A percentile compares a stretch with the other conserved stretches of the same genome.
These are phyloP conservation scores for Rotaria sp. DNA, from an alignment of 2,888 invertebrate genomes.

Conservation along the genomic window DNA sequence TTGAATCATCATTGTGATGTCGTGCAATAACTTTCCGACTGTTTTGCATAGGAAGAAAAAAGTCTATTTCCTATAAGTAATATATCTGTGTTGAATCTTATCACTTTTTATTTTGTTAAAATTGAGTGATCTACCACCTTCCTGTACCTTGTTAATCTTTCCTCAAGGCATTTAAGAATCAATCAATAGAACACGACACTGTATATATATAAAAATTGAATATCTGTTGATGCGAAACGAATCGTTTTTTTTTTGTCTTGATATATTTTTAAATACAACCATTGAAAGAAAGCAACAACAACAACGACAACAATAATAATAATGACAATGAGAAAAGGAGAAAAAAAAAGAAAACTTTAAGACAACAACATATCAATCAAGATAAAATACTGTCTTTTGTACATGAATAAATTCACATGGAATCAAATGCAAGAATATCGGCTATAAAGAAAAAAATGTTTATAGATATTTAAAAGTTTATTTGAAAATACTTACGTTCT, in stretches of 20 bases:
- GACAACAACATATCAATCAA: not conserved
- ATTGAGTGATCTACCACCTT: slow-evolving; percentile 6
- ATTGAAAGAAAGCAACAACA: not conserved
- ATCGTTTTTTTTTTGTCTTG: not conserved
- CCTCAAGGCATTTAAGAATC: not conserved
- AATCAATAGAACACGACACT: not conserved
- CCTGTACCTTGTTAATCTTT: slow-evolving; percentile 26
- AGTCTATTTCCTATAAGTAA: slow-evolving; percentile 12
- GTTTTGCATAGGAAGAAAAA: slow-evolving; percentile 62
- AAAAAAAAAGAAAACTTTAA: not conserved
- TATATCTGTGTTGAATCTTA: slow-evolving; percentile 26
- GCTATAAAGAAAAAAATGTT: not conserved
- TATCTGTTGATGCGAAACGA: not conserved
- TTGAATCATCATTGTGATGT: not conserved
- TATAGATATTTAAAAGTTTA: not conserved
- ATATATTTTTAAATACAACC: not conserved
- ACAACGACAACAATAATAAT: not conserved
- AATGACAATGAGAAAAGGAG: not conserved
- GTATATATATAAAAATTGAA: slow-evolving; percentile 3
- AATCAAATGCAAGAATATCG: not conserved
- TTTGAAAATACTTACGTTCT: slow-evolving; percentile 43
- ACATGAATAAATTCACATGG: not conserved
- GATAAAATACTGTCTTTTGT: not conserved
- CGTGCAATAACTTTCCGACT: slow-evolving; percentile 64
- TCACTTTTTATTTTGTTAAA: slow-evolving; percentile 17